These are phyloP conservation scores for Cacoxenus indagator DNA, from an alignment of 2,888 invertebrate genomes.

Conservation along the genomic window DNA sequence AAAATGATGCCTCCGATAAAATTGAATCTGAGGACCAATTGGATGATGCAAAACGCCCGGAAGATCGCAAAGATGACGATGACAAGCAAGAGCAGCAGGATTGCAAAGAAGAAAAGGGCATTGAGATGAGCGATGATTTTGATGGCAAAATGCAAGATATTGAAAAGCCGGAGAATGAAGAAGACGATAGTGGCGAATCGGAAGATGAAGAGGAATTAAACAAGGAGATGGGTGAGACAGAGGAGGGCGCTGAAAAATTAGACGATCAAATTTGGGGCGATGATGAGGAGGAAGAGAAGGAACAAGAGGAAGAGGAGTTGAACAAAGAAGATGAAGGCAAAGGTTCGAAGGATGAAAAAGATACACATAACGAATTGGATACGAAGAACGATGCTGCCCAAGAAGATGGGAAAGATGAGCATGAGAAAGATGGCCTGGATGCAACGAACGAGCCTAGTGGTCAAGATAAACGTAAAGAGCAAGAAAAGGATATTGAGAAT, in stretches of 20 bases:
- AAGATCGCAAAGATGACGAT: slow-evolving; percentile 75
- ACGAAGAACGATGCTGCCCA: slow-evolving; percentile 73
- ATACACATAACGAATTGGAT: slow-evolving; percentile 71
- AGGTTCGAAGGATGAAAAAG: slow-evolving; percentile 83
- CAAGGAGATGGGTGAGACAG: slow-evolving; percentile 97
- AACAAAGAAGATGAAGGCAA: slow-evolving; percentile 77
- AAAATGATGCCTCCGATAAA: slow-evolving; percentile 94
- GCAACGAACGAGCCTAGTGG: slow-evolving; percentile 63
- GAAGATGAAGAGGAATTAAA: slow-evolving; percentile 86
- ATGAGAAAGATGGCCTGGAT: slow-evolving; percentile 71
- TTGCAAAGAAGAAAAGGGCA: slow-evolving; percentile 89
- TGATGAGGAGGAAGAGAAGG: slow-evolving; percentile 84
- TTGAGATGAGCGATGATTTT: slow-evolving; percentile 97
- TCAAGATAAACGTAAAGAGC: slow-evolving; percentile 69
- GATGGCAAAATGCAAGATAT: slow-evolving; percentile 79
- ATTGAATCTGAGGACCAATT: slow-evolving; percentile 89
- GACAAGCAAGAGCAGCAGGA: slow-evolving; percentile 82
- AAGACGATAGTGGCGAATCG: slow-evolving; percentile 76
- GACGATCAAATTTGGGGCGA: slow-evolving; percentile 88
- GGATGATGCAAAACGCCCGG: slow-evolving; percentile 86
- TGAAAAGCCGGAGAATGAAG: slow-evolving; percentile 75
- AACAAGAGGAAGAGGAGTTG: slow-evolving; percentile 73
- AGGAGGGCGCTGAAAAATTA: slow-evolving; percentile 85
- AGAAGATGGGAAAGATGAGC: slow-evolving; percentile 72
- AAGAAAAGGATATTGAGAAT: slow-evolving; percentile 82